Evolutionary conservation across 2,888 invertebrate genomes (phyloP).

Genomic region (Colostygia pectinataria): DNA sequence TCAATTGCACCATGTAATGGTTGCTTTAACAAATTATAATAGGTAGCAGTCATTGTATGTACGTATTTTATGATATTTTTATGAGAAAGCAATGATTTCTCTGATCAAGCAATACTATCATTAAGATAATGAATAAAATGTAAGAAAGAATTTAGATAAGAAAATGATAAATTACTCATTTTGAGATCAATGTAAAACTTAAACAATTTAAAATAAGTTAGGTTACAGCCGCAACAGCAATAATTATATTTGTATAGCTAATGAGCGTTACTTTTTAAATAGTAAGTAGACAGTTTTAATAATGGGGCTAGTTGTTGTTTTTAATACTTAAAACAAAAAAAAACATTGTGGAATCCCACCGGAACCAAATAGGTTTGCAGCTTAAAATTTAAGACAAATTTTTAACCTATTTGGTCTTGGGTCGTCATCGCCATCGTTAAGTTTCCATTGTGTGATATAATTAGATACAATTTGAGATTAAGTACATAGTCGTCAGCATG

Average conservation of each 20-base stretch:
- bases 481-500: slow-evolving; percentile 79
- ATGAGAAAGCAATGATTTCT: slow-evolving; percentile 73
- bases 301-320: slow-evolving; percentile 77
- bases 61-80: slow-evolving; percentile 63
- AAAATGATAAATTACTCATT: slow-evolving; percentile 74
- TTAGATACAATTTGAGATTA: slow-evolving; percentile 64
- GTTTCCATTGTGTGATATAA: slow-evolving; percentile 80
- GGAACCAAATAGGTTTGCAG: slow-evolving; percentile 36
- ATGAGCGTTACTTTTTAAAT: slow-evolving; percentile 81
- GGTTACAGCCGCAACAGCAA: slow-evolving; percentile 76
- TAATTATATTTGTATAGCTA: slow-evolving; percentile 82
- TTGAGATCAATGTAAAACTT: slow-evolving; percentile 78
- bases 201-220: slow-evolving; percentile 49
- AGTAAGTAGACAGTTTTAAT: slow-evolving; percentile 76
- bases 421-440: slow-evolving; percentile 53
- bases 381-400: slow-evolving; percentile 26
- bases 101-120: slow-evolving; percentile 80
- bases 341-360: slow-evolving; percentile 55
- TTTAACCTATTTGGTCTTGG: slow-evolving; percentile 47
- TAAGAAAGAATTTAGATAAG: slow-evolving; percentile 69
- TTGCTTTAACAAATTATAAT: slow-evolving; percentile 51
- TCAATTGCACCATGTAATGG: slow-evolving; percentile 69
- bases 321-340: slow-evolving; percentile 63
- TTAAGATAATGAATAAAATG: slow-evolving; percentile 58
- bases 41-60: slow-evolving; percentile 27